Evolutionary conservation across 2,113 vertebrate species (phyloP), one percentile per base, ranked within the genome.

Genomic region (Microtus pennsylvanicus): DNA sequence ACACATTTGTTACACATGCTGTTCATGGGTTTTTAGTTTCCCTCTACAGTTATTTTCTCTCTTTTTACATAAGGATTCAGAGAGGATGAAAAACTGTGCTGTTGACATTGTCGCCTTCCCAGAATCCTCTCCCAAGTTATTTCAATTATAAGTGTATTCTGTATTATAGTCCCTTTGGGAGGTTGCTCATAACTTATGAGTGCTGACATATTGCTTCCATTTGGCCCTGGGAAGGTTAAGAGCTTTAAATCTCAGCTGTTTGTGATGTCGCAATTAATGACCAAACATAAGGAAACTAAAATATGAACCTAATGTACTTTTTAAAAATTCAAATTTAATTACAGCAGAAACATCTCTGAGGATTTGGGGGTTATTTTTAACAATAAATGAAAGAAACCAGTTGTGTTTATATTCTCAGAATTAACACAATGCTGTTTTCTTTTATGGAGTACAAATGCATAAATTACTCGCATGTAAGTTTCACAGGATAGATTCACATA

Each of bases 211-310:
- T 97, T 96, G 83, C 94, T 97, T 98, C 96, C 89, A 1, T 97
- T 97, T 96, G 85, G 85, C 87, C 89, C 92, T 35, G 2, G 91
- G 55, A 94, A 17, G 90, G 96, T 83, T 93, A 92, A 94, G 86
- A 89, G 45, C 95, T 98, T 98, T 96, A 96, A 95, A 96, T 98
- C 97, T 83, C 96, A 81, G 82, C 96, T 97, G 90, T 96, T 96
- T 96, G 81, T 87, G 30, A 94, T 92, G 92, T 93, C 87, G 70
- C 78, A 94, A 92, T 95, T 97, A 98, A 97, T 85, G 96, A 96
- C 89, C 94, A 94, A 97, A 97, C 72, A 95, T 96, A 96, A 96
- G 78, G 13, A 97, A 97, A 91, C 95, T 97, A 97, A 74, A 85
- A 94, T 76, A 89, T 93, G 88, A 97, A 90, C 30, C 5, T 61